A percentile compares a stretch with the other conserved stretches of the same genome.
Evolutionary conservation across 2,113 vertebrate genomes (phyloP).

Genomic region (Ictalurus furcatus): DNA sequence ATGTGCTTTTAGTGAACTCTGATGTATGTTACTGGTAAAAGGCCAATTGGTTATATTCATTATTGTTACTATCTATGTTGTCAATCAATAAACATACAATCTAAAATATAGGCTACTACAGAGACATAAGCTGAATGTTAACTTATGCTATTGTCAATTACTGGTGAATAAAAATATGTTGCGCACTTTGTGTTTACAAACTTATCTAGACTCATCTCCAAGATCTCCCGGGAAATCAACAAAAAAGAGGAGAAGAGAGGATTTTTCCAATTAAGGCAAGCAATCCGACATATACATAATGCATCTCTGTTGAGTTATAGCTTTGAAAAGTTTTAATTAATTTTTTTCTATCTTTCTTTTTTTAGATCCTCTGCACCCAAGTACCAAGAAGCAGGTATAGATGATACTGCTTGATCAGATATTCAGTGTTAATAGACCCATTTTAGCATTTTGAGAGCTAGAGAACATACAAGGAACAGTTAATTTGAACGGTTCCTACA

Average conservation of each 20-base stretch:
- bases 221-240: constrained; percentile 85
- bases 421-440: not conserved
- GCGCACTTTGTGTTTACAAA: constrained; percentile 20
- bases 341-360: not conserved
- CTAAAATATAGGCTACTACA: not conserved
- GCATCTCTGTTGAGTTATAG: not conserved
- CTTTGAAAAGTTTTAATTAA: not conserved
- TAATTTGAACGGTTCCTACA: not conserved
- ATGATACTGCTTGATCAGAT: not conserved
- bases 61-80: not conserved
- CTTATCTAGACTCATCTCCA: constrained; percentile 80
- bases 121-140: not conserved
- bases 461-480: not conserved
- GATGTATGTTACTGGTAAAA: not conserved
- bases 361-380: constrained; percentile 55
- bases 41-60: not conserved
- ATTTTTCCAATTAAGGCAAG: constrained; percentile 79
- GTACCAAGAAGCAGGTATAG: constrained; percentile 65
- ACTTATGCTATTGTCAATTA: not conserved
- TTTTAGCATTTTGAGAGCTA: not conserved
- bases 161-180: not conserved
- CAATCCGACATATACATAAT: constrained; percentile 16
- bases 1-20: not conserved
- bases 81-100: not conserved
- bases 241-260: constrained; percentile 81